Percentiles rank a stretch among this genome's conserved stretches.
Conservation (phyloP, 2,888 invertebrate species). For the Brassicogethes aeneus region DNA sequence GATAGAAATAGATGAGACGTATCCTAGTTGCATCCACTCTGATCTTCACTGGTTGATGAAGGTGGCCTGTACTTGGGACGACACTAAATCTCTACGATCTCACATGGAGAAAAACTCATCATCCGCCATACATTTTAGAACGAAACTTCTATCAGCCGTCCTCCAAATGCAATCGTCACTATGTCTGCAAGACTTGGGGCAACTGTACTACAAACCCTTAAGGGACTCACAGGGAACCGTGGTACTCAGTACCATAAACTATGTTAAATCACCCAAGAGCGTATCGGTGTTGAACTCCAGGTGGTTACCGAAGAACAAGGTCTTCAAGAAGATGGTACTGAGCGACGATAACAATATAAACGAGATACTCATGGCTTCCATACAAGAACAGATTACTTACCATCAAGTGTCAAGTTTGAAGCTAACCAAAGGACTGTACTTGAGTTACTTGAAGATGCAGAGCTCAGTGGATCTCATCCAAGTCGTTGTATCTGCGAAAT, state of each 20-base stretch:
- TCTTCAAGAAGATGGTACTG: slow-evolving; percentile 59
- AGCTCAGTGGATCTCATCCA: slow-evolving; percentile 92
- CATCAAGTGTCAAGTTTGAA: slow-evolving; percentile 76
- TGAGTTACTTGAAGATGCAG: slow-evolving; percentile 94
- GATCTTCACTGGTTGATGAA: slow-evolving; percentile 96
- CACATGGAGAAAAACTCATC: slow-evolving; percentile 93
- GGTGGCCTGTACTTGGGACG: slow-evolving; percentile 94
- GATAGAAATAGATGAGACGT: slow-evolving; percentile 94
- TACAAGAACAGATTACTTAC: slow-evolving; percentile 69
- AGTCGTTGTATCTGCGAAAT: slow-evolving; percentile 83
- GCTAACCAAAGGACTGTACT: slow-evolving; percentile 79
- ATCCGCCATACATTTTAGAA: slow-evolving; percentile 84
- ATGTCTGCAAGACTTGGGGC: slow-evolving; percentile 89
- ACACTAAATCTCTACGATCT: slow-evolving; percentile 80
- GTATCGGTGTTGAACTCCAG: slow-evolving; percentile 85
- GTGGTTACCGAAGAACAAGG: slow-evolving; percentile 82
- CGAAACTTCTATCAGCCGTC: slow-evolving; percentile 86
- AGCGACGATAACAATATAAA: slow-evolving; percentile 69
- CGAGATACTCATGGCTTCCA: slow-evolving; percentile 78
- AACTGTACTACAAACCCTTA: slow-evolving; percentile 86
- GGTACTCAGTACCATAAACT: slow-evolving; percentile 80
- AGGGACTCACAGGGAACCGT: slow-evolving; percentile 84
- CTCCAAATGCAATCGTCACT: slow-evolving; percentile 87
- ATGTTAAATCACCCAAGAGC: slow-evolving; percentile 70
- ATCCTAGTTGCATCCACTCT: slow-evolving; percentile 80